These are phyloP conservation scores for Spilarctia lutea DNA, from an alignment of 2,888 invertebrate genomes.

Conservation along the genomic window DNA sequence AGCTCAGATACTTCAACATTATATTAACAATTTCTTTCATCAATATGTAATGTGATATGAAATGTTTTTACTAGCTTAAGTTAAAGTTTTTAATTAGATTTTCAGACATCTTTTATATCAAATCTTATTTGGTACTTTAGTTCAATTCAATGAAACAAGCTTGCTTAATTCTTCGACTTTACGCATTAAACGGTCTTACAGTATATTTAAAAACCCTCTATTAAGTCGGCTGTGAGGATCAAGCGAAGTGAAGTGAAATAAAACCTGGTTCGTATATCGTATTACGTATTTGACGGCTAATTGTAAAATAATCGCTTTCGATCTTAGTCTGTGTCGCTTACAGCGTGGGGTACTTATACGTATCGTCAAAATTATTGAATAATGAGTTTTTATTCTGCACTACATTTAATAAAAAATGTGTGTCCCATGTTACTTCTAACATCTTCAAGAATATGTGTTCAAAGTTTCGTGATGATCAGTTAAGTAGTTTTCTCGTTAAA, in stretches of 20 bases:
- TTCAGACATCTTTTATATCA: not conserved
- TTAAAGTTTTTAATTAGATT: not conserved
- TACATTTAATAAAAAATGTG: no score
- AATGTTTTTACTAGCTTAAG: not conserved
- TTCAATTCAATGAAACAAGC: not conserved
- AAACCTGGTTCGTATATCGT: conserved; percentile 48
- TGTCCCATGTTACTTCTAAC: no score
- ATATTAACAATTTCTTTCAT: no score
- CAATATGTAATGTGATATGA: not conserved
- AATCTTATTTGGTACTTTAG: no score
- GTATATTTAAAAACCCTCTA: conserved; percentile 45
- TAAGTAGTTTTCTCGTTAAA: no score
- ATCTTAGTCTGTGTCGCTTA: conserved; percentile 35
- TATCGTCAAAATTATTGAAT: not conserved
- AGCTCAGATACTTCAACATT: no score
- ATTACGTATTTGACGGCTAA: conserved; percentile 47
- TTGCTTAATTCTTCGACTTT: conserved; percentile 17
- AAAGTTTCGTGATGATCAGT: no score
- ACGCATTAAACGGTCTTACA: conserved; percentile 21
- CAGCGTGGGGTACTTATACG: not conserved
- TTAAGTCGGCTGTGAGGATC: conserved; percentile 40
- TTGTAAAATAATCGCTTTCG: conserved; percentile 49
- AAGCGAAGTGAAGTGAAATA: conserved; percentile 46
- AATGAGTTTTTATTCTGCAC: no score
- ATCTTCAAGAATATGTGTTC: no score